These are phyloP conservation scores for Poeciliopsis occidentalis DNA, from an alignment of 2,113 vertebrate species.

Conservation along the genomic window DNA sequence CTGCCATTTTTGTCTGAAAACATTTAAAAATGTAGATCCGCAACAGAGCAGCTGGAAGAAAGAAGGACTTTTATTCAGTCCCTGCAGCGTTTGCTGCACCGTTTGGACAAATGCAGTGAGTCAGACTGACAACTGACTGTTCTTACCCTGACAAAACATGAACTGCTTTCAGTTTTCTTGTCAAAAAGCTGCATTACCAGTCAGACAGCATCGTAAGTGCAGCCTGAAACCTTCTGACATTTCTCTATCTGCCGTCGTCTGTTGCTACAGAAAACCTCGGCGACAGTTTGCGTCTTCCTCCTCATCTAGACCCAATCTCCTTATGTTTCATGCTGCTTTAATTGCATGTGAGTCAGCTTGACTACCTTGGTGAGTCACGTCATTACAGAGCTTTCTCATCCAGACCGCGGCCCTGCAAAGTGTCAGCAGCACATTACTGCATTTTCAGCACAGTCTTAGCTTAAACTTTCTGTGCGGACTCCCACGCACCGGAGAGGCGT, in stretches of 20 bases:
- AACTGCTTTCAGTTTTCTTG: background rate
- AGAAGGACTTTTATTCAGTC: background rate
- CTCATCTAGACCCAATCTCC: slow-evolving; percentile 18
- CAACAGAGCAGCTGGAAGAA: too few species aligned
- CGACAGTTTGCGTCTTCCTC: slow-evolving; percentile 27
- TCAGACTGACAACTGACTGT: background rate
- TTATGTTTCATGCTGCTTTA: slow-evolving; percentile 56
- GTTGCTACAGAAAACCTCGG: slow-evolving; percentile 2
- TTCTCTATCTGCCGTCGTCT: slow-evolving; percentile 4
- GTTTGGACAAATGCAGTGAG: background rate
- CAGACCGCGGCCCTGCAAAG: slow-evolving; percentile 30
- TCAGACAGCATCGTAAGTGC: background rate
- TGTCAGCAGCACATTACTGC: slow-evolving; percentile 45
- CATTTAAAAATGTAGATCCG: too few species aligned
- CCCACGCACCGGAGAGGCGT: slow-evolving; percentile 10
- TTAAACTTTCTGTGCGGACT: slow-evolving; percentile 30
- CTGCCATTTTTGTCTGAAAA: too few species aligned
- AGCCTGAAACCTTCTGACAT: background rate
- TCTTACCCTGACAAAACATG: background rate
- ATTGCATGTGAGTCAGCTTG: slow-evolving; percentile 67
- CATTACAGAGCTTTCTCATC: slow-evolving; percentile 53
- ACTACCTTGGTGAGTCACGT: slow-evolving; percentile 54
- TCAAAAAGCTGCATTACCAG: background rate
- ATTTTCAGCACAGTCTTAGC: slow-evolving; percentile 29
- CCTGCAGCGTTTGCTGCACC: background rate